These are phyloP conservation scores for Platysteira castanea DNA, from an alignment of 2,113 vertebrate species.

Conservation along the genomic window DNA sequence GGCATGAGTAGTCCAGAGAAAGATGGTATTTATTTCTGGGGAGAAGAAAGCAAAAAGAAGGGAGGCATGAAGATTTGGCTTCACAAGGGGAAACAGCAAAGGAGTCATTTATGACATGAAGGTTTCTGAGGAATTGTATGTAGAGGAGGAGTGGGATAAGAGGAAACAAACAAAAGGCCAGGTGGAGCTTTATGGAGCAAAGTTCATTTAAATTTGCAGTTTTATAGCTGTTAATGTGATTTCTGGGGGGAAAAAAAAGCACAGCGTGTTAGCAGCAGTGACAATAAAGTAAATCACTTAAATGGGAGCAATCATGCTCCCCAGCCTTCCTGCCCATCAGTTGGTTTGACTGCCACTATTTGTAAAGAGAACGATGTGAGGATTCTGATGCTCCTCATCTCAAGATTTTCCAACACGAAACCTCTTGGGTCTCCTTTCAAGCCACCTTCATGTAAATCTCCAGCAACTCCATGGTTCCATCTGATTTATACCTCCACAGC, in stretches of 20 bases:
- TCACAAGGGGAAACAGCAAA: background rate
- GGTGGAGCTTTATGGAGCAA: background rate
- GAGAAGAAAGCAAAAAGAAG: background rate
- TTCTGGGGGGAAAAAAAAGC: background rate
- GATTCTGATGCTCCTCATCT: background rate
- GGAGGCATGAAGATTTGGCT: background rate
- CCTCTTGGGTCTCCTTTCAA: background rate
- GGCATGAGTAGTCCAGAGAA: background rate
- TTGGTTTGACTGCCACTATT: background rate
- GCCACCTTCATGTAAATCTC: background rate
- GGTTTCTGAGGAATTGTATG: background rate
- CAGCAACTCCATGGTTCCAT: background rate
- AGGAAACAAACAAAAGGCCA: background rate
- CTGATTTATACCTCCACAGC: background rate
- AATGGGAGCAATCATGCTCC: background rate
- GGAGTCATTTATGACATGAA: background rate
- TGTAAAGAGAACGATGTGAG: background rate
- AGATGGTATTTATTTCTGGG: background rate
- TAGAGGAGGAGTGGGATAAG: background rate
- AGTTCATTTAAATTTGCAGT: conserved; percentile 28
- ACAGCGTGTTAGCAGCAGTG: background rate
- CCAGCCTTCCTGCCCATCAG: background rate
- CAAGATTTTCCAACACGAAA: background rate
- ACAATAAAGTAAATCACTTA: conserved; percentile 28
- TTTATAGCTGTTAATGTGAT: conserved; percentile 20